Evolutionary conservation across 2,888 invertebrate genomes (phyloP), one percentile per base, ranked within the genome.

Genomic region (Serrognathus titanus): DNA sequence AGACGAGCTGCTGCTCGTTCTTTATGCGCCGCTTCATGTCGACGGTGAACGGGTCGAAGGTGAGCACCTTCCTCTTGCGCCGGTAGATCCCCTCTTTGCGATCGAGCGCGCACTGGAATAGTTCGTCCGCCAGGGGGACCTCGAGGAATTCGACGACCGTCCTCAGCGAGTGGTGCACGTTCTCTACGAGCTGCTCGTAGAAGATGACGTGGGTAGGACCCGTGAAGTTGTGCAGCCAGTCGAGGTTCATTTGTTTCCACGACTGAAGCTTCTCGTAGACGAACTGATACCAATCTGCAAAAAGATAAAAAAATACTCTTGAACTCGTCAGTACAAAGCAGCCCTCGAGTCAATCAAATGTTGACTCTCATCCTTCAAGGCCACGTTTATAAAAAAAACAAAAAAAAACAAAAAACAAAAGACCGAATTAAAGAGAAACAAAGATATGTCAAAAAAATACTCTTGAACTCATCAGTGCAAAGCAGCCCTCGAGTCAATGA

Each of bases 221-320:
- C 2, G 82, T 80, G 74, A 88, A 90, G 66, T 84, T 82, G 52
- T 81, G 79, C 61, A 90, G 79, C 90, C 90, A 91, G 67, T 85
- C 82, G 37, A 83, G 74, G 71, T 90, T 87, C 64, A 88, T 83
- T 35, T 82, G 79, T 72, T 85, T 84, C 90, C 90, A 91, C 24
- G 81, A 82, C 16, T 78, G 73, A 40, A 88, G 76, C 71, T 89
- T 87, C 24, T 82, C 83, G 37, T 79, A 77, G 24, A 90, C 90
- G 74, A 89, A 89, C 55, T 82, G 82, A 47, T 83, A 80, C 90
- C 90, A 90, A 71, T 86, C 89, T 88, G 73, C 24, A 75, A 76
- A 53, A 60, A 59, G 57, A 57, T 57, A 56, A 47, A 20, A 40
- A 31, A 16, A 16, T 16, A n/a, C n/a, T 31, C 3, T 24, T 6